These are phyloP conservation scores for Pachymerium ferrugineum DNA, from an alignment of 2,888 invertebrate genomes.

Conservation along the genomic window DNA sequence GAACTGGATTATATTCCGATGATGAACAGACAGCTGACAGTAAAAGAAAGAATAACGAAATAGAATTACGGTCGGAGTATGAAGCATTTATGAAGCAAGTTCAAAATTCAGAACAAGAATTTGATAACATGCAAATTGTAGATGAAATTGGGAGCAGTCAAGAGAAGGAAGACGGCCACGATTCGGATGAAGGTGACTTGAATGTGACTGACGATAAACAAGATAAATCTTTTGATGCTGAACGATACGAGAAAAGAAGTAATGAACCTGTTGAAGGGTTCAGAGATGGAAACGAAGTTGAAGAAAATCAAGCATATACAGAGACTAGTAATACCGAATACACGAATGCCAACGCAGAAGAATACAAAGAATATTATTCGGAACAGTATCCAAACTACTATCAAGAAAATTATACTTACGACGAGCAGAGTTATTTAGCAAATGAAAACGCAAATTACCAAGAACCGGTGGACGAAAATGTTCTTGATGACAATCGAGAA, in stretches of 20 bases:
- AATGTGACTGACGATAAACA: not conserved
- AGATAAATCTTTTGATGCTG: not conserved
- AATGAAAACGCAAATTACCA: not conserved
- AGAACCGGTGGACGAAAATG: not conserved
- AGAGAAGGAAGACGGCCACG: not conserved
- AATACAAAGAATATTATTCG: not conserved
- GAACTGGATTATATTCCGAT: no score
- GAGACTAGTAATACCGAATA: no score
- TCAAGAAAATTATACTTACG: not conserved
- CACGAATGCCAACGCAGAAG: not conserved
- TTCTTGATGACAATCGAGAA: not conserved
- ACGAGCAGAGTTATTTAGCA: not conserved
- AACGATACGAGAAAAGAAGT: not conserved
- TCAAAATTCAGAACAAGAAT: constrained; percentile 3
- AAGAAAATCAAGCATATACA: no score
- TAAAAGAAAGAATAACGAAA: not conserved
- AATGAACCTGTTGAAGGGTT: no score
- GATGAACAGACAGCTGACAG: no score
- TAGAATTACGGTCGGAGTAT: constrained; percentile 33
- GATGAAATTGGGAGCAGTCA: not conserved
- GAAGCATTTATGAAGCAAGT: constrained; percentile 35
- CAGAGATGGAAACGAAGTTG: no score
- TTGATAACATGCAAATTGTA: not conserved
- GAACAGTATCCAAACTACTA: not conserved
- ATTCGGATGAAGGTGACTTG: not conserved